Base-by-base conservation (phyloP, 2,113 vertebrate species). In the Cynopterus brachyotis region DNA sequence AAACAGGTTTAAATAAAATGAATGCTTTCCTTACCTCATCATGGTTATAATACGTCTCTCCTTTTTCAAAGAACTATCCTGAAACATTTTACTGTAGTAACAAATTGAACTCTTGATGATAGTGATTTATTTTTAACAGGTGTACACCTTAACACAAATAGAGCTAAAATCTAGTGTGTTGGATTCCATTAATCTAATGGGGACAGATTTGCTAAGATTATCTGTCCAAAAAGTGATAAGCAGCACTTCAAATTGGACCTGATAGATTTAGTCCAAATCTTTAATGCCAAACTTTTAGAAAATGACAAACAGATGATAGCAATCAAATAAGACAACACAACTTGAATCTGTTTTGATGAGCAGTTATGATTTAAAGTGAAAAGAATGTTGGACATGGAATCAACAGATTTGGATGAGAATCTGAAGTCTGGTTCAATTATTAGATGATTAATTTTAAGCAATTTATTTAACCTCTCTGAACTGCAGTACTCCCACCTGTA, bases 251-350 rank as follows among this genome's bases (percentile, higher is more conserved):
- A 60, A 78, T 91, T 10, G 40, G 45, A 85, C 35, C 45, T 78
- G 53, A 81, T 80, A 81, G 13, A 42, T 80, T n/a, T 20, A 64
- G 47, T 80, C 45, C 53, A 84, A 91, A 35, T 45, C 28, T 40
- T 76, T 62, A 76, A 64, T 57, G 40, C 32, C 60, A 95, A 62
- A 91, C 3, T 70, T 92, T 57, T 67, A 47, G 42, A 91, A 96
- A 95, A 62, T 69, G 53, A 70, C 78, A 85, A 88, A 88, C 84
- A 96, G 60, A 87, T 89, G 70, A 91, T 16, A 92, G 22, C 67
- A 37, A 91, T 92, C 64, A 89, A 72, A 78, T 30, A 67, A 94
- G 42, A 67, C 28, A 53, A 35, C 8, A 42, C 40, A 59, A 73
- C 22, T 57, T 24, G 28, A 79, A 42, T 92, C 47, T 76, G 66